Evolutionary conservation across 1,140 invertebrate genomes (phyloP).

Genomic region (Platorchestia sp.): DNA sequence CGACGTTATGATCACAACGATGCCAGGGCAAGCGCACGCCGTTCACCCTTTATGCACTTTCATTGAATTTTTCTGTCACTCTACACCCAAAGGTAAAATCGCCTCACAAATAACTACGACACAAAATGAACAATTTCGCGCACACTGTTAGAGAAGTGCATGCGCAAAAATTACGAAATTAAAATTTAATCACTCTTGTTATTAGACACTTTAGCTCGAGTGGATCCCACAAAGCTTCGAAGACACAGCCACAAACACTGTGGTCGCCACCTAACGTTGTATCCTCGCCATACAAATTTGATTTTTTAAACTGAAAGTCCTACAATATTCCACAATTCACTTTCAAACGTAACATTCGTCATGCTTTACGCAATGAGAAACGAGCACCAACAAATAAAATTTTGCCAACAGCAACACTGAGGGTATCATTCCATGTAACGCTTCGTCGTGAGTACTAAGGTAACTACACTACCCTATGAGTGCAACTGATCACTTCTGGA

Average conservation of each 20-base stretch:
- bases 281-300: background rate
- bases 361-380: background rate
- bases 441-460: background rate
- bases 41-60: background rate
- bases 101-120: background rate
- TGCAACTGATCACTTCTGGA: background rate
- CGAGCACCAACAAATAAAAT: background rate
- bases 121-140: background rate
- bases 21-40: background rate
- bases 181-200: background rate
- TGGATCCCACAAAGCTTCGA: background rate
- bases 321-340: background rate
- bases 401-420: background rate
- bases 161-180: background rate
- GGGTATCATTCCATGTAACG: background rate
- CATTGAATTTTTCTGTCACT: background rate
- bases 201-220: background rate
- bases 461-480: background rate
- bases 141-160: background rate
- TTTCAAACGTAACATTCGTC: background rate
- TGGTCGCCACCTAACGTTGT: background rate
- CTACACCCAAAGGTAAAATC: background rate
- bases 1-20: background rate
- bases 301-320: background rate
- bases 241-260: background rate